phyloP scores from a whole-genome alignment of 1,140 invertebrate genomes.

The Periplaneta americana region DNA sequence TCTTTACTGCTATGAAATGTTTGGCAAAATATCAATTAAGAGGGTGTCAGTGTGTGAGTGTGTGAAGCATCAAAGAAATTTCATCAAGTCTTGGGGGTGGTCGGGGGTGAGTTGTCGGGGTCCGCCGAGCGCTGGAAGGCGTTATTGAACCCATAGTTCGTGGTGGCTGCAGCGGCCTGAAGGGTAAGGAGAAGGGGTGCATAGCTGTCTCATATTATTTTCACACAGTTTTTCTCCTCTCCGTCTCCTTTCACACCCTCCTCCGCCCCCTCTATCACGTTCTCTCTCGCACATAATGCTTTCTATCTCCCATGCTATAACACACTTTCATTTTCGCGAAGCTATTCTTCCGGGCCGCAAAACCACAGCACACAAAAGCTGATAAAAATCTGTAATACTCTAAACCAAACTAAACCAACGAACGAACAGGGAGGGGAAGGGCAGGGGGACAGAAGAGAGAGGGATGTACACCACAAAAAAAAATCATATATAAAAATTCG shows the following conservation, averaged over 20 bases:
- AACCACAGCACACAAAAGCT: not conserved
- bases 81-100: conserved; percentile 1
- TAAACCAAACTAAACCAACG: conserved; percentile 5
- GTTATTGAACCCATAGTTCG: not conserved
- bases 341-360: not conserved
- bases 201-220: not conserved
- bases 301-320: not conserved
- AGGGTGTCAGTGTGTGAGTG: conserved; percentile 3
- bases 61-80: conserved; percentile 11
- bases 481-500: not conserved
- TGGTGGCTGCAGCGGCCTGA: not conserved
- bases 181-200: not conserved
- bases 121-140: not conserved
- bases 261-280: not conserved
- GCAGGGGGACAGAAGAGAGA: not conserved
- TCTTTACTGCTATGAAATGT: conserved; percentile 19
- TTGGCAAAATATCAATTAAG: conserved; percentile 21
- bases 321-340: not conserved
- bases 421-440: not conserved
- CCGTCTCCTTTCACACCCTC: not conserved
- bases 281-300: not conserved
- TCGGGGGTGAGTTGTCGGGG: not conserved
- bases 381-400: conserved; percentile 9
- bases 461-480: not conserved
- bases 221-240: not conserved